Percentiles rank a stretch among this genome's conserved stretches.
Evolutionary conservation across 1,140 invertebrate genomes (phyloP).

Genomic region (Aleiodes sp.): DNA sequence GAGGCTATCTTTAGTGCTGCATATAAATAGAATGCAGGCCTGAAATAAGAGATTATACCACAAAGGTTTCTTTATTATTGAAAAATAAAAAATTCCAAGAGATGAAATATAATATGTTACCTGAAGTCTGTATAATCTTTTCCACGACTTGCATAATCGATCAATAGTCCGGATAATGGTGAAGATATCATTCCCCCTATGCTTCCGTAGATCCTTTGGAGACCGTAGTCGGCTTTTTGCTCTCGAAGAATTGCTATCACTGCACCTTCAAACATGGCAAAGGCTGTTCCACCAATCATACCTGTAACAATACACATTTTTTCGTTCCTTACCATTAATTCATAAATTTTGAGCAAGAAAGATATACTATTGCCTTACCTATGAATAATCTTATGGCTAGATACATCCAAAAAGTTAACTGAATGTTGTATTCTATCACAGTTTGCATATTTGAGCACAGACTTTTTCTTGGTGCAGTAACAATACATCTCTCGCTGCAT

Average conservation of each 20-base stretch:
- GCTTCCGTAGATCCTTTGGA: conserved; percentile 81
- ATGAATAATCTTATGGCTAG: conserved; percentile 78
- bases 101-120: conserved; percentile 54
- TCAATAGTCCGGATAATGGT: conserved; percentile 78
- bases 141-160: conserved; percentile 72
- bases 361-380: conserved; percentile 52
- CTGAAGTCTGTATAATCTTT: conserved; percentile 78
- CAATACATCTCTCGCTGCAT: conserved; percentile 67
- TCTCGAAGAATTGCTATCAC: conserved; percentile 81
- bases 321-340: no score
- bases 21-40: conserved; percentile 84
- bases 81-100: not conserved
- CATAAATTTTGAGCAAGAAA: not conserved
- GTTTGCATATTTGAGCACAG: conserved; percentile 72
- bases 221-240: conserved; percentile 81
- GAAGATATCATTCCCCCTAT: conserved; percentile 84
- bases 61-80: not conserved
- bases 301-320: no score
- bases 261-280: conserved; percentile 85
- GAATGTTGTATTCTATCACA: conserved; percentile 71
- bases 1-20: conserved; percentile 75
- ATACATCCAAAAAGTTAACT: conserved; percentile 80
- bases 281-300: conserved; percentile 77
- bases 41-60: conserved; percentile 47
- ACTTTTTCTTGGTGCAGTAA: conserved; percentile 65